Conservation (phyloP, 2,888 invertebrate species). For the Pogonocherus hispidulus region DNA sequence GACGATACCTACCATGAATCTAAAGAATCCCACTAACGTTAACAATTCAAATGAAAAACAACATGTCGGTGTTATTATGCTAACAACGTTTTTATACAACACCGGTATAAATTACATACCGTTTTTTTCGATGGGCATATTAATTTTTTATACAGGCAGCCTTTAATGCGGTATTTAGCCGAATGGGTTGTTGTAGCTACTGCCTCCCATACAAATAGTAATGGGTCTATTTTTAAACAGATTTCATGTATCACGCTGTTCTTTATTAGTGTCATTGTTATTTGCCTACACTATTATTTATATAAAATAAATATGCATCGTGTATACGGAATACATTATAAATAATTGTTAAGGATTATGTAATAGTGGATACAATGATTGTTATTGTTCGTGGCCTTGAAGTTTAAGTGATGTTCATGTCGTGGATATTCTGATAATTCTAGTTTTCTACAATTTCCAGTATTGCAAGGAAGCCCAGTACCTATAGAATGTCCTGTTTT, state of each 20-base stretch:
- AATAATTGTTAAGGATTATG: not conserved
- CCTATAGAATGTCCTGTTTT: no score
- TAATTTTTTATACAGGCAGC: not conserved
- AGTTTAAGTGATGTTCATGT: not conserved
- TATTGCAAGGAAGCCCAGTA: no score
- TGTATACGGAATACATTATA: not conserved
- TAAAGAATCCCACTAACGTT: not conserved
- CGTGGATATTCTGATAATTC: no score
- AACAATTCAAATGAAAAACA: not conserved
- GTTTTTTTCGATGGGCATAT: not conserved
- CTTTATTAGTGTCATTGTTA: not conserved
- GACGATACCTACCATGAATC: not conserved
- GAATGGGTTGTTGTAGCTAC: not conserved
- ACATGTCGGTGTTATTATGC: not conserved
- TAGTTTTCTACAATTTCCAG: no score
- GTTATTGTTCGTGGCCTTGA: not conserved
- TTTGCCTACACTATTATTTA: not conserved
- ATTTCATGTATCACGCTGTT: not conserved
- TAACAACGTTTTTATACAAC: not conserved
- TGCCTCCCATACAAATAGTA: no score
- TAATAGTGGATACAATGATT: not conserved
- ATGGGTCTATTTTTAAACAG: not conserved
- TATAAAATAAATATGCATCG: not conserved
- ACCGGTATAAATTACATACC: not conserved
- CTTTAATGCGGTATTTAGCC: not conserved